Conservation (phyloP, 2,888 invertebrate genomes). For the Limnephilus marmoratus region DNA sequence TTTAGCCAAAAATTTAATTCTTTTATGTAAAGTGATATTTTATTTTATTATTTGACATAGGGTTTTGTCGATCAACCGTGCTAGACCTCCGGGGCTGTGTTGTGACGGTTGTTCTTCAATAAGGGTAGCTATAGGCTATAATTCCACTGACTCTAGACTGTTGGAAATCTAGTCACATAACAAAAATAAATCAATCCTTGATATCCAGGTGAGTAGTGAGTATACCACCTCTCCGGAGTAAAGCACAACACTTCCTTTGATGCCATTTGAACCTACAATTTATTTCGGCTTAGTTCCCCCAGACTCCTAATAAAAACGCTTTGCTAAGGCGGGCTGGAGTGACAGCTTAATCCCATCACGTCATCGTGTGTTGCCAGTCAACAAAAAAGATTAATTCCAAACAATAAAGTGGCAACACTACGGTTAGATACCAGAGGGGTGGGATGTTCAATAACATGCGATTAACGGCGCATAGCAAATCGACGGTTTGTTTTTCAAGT, state of each 20-base stretch:
- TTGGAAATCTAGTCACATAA: background rate
- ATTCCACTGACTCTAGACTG: background rate
- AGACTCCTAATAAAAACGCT: conserved; percentile 28
- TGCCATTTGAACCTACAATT: conserved; percentile 12
- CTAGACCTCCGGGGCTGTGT: too few relatives aligned
- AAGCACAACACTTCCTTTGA: background rate
- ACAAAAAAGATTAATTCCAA: conserved; percentile 53
- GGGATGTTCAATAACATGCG: conserved; percentile 63
- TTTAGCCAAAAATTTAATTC: too few relatives aligned
- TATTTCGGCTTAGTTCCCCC: conserved; percentile 8
- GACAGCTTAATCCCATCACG: conserved; percentile 55
- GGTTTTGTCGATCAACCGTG: too few relatives aligned
- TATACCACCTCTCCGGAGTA: background rate
- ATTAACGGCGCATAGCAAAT: conserved; percentile 64
- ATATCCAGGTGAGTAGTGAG: background rate
- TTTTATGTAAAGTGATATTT: too few relatives aligned
- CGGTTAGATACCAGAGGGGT: conserved; percentile 22
- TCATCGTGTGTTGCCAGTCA: conserved; percentile 51
- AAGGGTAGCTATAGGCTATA: too few relatives aligned
- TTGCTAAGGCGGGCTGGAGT: conserved; percentile 26
- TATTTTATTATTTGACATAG: too few relatives aligned
- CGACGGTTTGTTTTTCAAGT: conserved; percentile 60
- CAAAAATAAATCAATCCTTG: background rate
- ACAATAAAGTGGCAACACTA: conserved; percentile 55
- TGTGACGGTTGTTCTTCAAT: too few relatives aligned